These are phyloP conservation scores for Micoletzkya japonica DNA, from an alignment of 2,888 invertebrate species.

Conservation along the genomic window DNA sequence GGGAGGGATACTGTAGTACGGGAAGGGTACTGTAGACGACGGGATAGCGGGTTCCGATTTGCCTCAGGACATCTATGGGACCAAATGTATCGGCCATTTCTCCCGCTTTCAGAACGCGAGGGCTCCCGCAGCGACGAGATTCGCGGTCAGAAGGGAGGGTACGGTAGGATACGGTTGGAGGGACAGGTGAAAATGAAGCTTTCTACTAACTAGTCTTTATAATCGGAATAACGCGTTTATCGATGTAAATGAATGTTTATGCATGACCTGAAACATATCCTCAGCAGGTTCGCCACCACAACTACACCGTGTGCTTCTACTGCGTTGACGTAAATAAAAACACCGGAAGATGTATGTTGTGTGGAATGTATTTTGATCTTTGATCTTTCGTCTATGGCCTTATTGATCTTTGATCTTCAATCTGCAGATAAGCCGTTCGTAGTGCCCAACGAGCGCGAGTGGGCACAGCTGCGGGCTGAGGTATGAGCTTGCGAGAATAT, in stretches of 20 bases:
- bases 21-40: neutral
- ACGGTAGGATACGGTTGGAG: slow-evolving; percentile 28
- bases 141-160: slow-evolving; percentile 25
- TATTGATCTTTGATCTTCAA: neutral
- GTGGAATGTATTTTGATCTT: neutral
- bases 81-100: neutral
- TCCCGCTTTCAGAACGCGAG: neutral
- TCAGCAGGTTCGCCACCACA: neutral
- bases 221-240: too few relatives aligned
- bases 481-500: neutral
- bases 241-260: too few relatives aligned
- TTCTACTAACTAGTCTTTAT: too few relatives aligned
- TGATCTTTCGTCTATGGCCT: neutral
- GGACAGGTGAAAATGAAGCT: too few relatives aligned
- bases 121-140: slow-evolving; percentile 21
- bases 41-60: neutral
- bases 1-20: neutral
- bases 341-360: too few relatives aligned
- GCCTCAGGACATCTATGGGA: neutral
- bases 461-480: neutral
- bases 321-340: too few relatives aligned
- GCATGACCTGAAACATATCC: too few relatives aligned
- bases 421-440: slow-evolving; percentile 2
- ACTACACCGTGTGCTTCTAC: slow-evolving; percentile 22
- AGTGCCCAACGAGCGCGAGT: slow-evolving; percentile 16